phyloP scores from a whole-genome alignment of 2,113 vertebrate species.

The Vanacampus margaritifer region DNA sequence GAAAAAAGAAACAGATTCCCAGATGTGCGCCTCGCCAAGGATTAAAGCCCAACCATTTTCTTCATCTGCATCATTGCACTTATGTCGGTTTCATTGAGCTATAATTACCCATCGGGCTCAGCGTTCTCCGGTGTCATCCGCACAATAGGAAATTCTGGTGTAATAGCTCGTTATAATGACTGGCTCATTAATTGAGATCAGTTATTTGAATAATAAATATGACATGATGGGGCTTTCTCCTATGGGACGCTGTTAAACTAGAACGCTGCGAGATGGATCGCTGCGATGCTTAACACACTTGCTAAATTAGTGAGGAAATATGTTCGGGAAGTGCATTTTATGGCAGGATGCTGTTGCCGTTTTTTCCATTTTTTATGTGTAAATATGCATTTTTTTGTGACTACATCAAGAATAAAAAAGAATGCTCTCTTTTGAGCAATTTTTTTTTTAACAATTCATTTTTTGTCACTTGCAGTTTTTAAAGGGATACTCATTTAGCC shows the following conservation, averaged over 20 bases:
- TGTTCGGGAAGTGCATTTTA: background rate
- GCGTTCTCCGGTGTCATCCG: conserved; percentile 50
- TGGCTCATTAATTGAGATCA: conserved; percentile 47
- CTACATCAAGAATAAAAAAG: too few species aligned
- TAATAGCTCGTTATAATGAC: conserved; percentile 51
- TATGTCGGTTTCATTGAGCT: conserved; percentile 57
- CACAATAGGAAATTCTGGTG: conserved; percentile 45
- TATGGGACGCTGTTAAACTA: conserved; percentile 21
- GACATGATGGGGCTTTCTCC: conserved; percentile 20
- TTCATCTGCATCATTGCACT: conserved; percentile 54
- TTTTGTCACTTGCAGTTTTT: too few species aligned
- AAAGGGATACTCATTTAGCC: too few species aligned
- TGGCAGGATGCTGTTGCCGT: background rate
- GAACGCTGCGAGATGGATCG: conserved; percentile 14
- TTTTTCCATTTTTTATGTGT: background rate
- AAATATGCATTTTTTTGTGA: background rate
- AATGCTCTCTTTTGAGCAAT: too few species aligned
- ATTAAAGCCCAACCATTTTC: conserved; percentile 45
- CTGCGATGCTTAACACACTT: background rate
- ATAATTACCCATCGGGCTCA: conserved; percentile 51
- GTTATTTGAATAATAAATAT: conserved; percentile 37
- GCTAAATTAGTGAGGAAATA: background rate
- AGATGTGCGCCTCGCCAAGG: conserved; percentile 24
- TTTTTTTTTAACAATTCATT: too few species aligned
- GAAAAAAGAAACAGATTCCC: conserved; percentile 25